phyloP scores from a whole-genome alignment of 2,797 vertebrate genomes.

The Triplophysa bombifrons region DNA sequence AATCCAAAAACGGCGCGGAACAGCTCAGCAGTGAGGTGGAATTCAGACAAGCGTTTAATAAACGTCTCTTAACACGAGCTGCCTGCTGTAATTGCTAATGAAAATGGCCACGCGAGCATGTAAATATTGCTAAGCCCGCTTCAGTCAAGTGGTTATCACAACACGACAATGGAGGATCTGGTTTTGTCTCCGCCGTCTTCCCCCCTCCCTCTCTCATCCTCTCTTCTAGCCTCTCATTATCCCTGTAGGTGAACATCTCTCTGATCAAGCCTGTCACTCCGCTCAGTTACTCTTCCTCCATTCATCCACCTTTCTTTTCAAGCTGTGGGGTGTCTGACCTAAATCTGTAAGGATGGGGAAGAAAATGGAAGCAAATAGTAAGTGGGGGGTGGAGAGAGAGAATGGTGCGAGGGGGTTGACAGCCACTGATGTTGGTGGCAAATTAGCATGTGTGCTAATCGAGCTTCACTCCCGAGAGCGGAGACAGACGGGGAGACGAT shows the following conservation, averaged over 20 bases:
- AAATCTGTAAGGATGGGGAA: conserved; percentile 67
- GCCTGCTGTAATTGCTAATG: conserved; percentile 35
- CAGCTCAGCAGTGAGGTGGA: not conserved
- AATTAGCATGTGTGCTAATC: conserved; percentile 68
- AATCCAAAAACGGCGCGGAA: not conserved
- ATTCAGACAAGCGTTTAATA: conserved; percentile 12
- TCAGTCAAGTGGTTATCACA: conserved; percentile 50
- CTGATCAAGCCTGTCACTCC: conserved; percentile 67
- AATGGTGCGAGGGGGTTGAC: conserved; percentile 42
- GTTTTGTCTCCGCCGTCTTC: conserved; percentile 30
- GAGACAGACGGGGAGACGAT: conserved; percentile 42
- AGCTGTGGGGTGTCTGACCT: conserved; percentile 70
- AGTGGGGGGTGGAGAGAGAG: conserved; percentile 1
- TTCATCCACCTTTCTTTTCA: conserved; percentile 49
- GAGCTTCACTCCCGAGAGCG: conserved; percentile 52
- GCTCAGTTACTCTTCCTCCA: conserved; percentile 66
- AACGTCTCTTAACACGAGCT: not conserved
- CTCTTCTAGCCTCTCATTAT: conserved; percentile 47
- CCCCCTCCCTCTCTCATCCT: conserved; percentile 41
- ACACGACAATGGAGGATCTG: conserved; percentile 26
- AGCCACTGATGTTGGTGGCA: conserved; percentile 62
- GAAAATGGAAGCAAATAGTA: conserved; percentile 39
- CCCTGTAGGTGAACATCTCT: conserved; percentile 64
- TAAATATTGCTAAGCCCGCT: conserved; percentile 43
- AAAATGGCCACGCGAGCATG: conserved; percentile 20